Percentiles rank a stretch among this genome's conserved stretches.
Evolutionary conservation across 64 coral and sea anemone genomes (phyloP).

Genomic region (Montipora efflorescens): DNA sequence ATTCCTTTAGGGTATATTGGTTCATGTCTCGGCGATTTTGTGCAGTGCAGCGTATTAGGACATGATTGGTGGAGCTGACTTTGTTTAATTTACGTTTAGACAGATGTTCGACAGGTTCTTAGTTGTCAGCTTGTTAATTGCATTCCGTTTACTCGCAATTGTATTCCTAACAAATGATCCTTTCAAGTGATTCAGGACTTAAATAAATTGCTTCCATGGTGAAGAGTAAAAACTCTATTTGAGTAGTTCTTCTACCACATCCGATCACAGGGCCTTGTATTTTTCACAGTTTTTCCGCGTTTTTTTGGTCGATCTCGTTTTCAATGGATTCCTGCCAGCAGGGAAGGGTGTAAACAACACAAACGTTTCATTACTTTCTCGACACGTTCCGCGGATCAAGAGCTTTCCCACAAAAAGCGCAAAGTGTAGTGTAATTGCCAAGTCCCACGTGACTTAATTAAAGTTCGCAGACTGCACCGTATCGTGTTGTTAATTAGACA

Average conservation of each 20-base stretch:
- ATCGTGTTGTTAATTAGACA: conserved; percentile 86
- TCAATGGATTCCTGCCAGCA: conserved; percentile 57
- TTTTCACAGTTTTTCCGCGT: conserved; percentile 27
- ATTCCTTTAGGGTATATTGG: conserved; percentile 89
- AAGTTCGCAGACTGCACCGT: conserved; percentile 70
- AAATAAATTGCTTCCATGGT: conserved; percentile 85
- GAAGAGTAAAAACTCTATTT: conserved; percentile 83
- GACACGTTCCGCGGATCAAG: conserved; percentile 56
- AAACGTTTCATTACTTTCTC: conserved; percentile 68
- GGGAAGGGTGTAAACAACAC: conserved; percentile 39
- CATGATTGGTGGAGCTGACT: conserved; percentile 65
- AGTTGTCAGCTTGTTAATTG: conserved; percentile 93
- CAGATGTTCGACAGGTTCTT: conserved; percentile 87
- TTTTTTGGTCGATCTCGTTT: conserved; percentile 11
- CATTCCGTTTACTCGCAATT: conserved; percentile 96
- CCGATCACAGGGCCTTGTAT: conserved; percentile 59
- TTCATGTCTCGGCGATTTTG: conserved; percentile 62
- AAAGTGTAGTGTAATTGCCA: conserved; percentile 63
- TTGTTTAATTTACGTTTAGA: conserved; percentile 91
- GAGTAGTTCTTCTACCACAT: conserved; percentile 75
- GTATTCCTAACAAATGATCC: conserved; percentile 82
- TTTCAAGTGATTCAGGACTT: conserved; percentile 86
- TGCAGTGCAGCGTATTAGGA: conserved; percentile 45
- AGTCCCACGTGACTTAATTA: conserved; percentile 90
- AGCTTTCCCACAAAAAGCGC: conserved; percentile 59